A percentile compares a stretch with the other conserved stretches of the same genome.
These are phyloP conservation scores for Trisateles emortualis DNA, from an alignment of 2,888 invertebrate species.

Conservation along the genomic window DNA sequence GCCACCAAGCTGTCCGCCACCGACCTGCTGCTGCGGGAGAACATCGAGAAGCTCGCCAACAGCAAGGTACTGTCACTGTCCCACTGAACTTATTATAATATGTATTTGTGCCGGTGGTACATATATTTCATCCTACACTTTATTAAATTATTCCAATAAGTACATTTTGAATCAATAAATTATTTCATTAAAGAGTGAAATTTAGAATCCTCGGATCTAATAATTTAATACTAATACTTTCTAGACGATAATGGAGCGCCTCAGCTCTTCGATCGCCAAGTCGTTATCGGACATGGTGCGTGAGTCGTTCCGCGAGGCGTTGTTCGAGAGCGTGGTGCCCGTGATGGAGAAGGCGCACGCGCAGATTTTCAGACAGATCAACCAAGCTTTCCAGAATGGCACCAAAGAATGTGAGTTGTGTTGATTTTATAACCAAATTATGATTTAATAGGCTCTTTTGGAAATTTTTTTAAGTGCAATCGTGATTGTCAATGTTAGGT, in stretches of 20 bases:
- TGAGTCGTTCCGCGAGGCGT: conserved; percentile 92
- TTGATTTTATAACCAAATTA: too few relatives aligned
- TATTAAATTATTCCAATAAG: too few relatives aligned
- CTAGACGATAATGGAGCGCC: conserved; percentile 91
- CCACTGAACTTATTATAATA: too few relatives aligned
- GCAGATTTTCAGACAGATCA: conserved; percentile 95
- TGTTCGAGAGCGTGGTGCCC: conserved; percentile 92
- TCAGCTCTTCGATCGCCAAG: conserved; percentile 89
- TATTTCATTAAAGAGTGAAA: too few relatives aligned
- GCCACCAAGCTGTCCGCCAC: conserved; percentile 90
- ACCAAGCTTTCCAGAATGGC: conserved; percentile 94
- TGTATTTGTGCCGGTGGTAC: too few relatives aligned
- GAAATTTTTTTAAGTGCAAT: not conserved
- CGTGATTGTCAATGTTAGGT: too few relatives aligned
- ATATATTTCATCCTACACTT: too few relatives aligned
- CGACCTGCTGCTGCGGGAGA: conserved; percentile 92
- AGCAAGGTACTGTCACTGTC: conserved; percentile 88
- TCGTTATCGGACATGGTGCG: conserved; percentile 92
- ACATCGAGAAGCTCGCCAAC: conserved; percentile 92
- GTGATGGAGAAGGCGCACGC: conserved; percentile 95
- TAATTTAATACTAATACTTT: not conserved
- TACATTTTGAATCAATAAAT: too few relatives aligned
- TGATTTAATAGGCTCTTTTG: too few relatives aligned
- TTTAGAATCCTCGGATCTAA: too few relatives aligned
- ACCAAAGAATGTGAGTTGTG: conserved; percentile 95